phyloP scores from a whole-genome alignment of 2,888 invertebrate species.

The Lottia scabra region DNA sequence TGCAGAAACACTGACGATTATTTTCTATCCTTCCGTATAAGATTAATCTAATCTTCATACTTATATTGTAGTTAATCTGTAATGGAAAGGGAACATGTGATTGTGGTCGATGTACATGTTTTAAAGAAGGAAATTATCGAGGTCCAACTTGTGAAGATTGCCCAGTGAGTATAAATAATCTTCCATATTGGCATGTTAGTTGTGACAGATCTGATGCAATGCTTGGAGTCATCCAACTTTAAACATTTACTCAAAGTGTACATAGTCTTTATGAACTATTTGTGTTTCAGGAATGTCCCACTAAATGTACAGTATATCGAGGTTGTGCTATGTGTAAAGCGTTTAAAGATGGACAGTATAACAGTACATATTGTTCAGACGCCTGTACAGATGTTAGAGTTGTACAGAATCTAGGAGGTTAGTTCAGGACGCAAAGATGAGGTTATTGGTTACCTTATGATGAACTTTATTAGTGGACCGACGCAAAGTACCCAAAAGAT shows the following conservation, averaged over 20 bases:
- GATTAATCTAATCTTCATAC: not conserved
- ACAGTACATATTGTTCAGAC: constrained; percentile 18
- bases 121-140: constrained; percentile 16
- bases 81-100: constrained; percentile 29
- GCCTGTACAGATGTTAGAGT: constrained; percentile 10
- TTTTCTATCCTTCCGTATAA: too few species aligned
- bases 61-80: constrained; percentile 25
- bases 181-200: too few species aligned
- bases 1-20: too few species aligned
- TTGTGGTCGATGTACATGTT: constrained; percentile 33
- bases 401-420: not conserved
- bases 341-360: constrained; percentile 28
- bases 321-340: constrained; percentile 35
- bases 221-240: too few species aligned
- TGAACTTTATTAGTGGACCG: too few species aligned
- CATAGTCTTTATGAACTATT: too few species aligned
- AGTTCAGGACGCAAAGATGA: not conserved
- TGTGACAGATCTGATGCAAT: too few species aligned
- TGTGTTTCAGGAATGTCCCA: constrained; percentile 31
- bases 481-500: too few species aligned
- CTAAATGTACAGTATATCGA: constrained; percentile 33
- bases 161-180: constrained; percentile 26
- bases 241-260: too few species aligned
- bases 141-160: constrained; percentile 39
- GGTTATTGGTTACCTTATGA: not conserved